Conservation (phyloP, 2,888 invertebrate genomes). For the Erebia ligea region DNA sequence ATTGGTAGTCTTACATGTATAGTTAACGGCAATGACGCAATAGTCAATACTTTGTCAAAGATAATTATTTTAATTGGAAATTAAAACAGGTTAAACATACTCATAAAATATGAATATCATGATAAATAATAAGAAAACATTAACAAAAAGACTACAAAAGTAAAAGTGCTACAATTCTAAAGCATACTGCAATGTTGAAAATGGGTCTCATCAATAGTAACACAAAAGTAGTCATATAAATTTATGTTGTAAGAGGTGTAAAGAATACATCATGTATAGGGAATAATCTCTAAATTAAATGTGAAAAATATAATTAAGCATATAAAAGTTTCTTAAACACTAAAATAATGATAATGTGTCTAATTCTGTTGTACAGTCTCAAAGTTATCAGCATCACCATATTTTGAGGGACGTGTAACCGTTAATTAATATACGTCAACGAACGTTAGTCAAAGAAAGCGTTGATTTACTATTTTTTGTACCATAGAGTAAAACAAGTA, state of each 20-base stretch:
- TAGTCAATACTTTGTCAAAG: background rate
- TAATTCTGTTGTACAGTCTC: too few species aligned
- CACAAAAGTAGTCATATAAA: background rate
- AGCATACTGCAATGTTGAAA: conserved; percentile 5
- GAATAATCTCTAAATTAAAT: background rate
- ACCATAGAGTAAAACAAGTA: too few species aligned
- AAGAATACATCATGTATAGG: background rate
- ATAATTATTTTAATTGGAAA: background rate
- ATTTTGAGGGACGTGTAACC: too few species aligned
- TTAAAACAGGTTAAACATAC: background rate
- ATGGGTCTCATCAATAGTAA: background rate
- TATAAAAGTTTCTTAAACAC: too few species aligned
- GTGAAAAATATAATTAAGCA: too few species aligned
- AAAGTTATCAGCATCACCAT: too few species aligned
- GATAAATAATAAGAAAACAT: background rate
- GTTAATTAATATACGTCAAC: too few species aligned
- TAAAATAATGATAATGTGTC: too few species aligned
- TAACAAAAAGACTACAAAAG: background rate
- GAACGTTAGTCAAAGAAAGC: too few species aligned
- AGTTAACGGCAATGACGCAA: too few species aligned
- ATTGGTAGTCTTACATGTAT: too few species aligned
- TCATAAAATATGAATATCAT: background rate
- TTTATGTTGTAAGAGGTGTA: background rate
- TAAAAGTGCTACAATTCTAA: background rate
- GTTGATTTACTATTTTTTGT: too few species aligned